A percentile compares a stretch with the other conserved stretches of the same genome.
Conservation (phyloP, 2,113 vertebrate species). For the Hippolais icterina region DNA sequence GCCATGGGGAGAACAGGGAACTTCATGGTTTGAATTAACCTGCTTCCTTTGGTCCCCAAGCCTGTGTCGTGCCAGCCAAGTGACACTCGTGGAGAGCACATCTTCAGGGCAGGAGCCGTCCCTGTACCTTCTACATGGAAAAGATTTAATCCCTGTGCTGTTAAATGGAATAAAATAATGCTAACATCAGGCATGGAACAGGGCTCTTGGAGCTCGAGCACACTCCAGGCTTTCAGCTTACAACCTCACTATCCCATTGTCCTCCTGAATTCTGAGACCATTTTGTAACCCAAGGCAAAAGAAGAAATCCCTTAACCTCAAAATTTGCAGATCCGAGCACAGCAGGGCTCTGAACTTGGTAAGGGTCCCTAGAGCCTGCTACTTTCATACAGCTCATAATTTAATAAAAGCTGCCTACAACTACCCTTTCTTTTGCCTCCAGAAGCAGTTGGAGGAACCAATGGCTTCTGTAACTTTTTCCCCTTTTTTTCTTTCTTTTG, state of each 20-base stretch:
- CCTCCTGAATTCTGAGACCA: not conserved
- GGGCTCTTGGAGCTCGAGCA: not conserved
- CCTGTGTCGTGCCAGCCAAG: not conserved
- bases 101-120: not conserved
- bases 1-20: not conserved
- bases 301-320: not conserved
- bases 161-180: not conserved
- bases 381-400: not conserved
- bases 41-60: not conserved
- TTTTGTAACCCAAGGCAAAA: not conserved
- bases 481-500: not conserved
- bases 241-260: not conserved
- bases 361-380: not conserved
- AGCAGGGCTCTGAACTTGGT: not conserved
- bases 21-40: not conserved
- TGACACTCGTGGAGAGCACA: rapidly evolving
- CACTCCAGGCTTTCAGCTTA: not conserved
- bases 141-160: not conserved
- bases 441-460: not conserved
- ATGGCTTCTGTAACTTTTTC: not conserved
- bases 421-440: not conserved
- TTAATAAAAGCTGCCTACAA: not conserved
- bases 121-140: not conserved
- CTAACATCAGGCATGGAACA: rapidly evolving
- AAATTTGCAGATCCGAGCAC: not conserved